Percentiles rank a stretch among this genome's conserved stretches.
phyloP scores from a whole-genome alignment of 2,888 invertebrate species.

The Nasonovia ribisnigri region DNA sequence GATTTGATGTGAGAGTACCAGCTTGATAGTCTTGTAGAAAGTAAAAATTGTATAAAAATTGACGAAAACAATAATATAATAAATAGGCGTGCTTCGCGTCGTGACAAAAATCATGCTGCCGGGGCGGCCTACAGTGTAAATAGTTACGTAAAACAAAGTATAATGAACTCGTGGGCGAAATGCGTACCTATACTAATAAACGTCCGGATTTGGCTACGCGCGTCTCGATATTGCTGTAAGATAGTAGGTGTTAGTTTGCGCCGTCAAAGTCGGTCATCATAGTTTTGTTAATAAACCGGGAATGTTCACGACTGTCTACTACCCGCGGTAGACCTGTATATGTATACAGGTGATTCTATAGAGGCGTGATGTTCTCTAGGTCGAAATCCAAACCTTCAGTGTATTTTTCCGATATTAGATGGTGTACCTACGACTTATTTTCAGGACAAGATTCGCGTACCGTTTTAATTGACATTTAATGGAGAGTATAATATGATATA shows the following conservation, averaged over 20 bases:
- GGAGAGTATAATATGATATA: not conserved
- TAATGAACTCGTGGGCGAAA: constrained; percentile 50
- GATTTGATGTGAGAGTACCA: not conserved
- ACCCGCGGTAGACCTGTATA: not conserved
- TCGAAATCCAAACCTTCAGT: not conserved
- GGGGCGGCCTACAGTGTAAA: not conserved
- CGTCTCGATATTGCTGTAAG: not conserved
- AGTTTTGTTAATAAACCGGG: constrained; percentile 14
- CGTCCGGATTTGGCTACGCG: constrained; percentile 23
- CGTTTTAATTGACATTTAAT: constrained; percentile 62
- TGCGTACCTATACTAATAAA: constrained; percentile 1
- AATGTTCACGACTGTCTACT: not conserved
- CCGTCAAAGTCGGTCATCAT: constrained; percentile 24
- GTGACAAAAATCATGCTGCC: constrained; percentile 35
- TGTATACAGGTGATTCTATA: not conserved
- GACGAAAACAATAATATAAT: constrained; percentile 18
- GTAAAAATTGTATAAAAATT: constrained; percentile 41
- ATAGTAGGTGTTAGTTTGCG: constrained; percentile 6
- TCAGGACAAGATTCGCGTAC: not conserved
- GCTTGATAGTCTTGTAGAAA: not conserved
- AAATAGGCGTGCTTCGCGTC: constrained; percentile 20
- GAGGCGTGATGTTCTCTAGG: constrained; percentile 17
- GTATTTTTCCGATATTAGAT: not conserved
- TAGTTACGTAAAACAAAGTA: constrained; percentile 41
- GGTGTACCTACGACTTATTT: not conserved